Percentiles rank a stretch among this genome's conserved stretches.
Evolutionary conservation across 2,797 vertebrate species (phyloP).

Genomic region (Acanthurus tractus): DNA sequence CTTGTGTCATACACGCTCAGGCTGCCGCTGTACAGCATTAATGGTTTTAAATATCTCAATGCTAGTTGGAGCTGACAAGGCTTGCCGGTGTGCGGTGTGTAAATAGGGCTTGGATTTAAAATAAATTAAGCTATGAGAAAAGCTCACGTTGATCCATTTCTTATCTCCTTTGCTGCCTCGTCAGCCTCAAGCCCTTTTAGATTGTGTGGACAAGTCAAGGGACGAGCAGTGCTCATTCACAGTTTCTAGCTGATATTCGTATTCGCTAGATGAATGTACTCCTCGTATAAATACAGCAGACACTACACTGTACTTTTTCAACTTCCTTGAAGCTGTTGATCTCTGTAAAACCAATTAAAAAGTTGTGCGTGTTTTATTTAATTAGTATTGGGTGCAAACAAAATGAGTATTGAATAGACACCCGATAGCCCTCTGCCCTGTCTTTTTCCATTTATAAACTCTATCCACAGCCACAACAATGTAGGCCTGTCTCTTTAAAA

Average conservation of each 20-base stretch:
- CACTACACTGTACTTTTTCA: constrained; percentile 26
- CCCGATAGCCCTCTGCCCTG: constrained; percentile 65
- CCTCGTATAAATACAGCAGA: constrained; percentile 27
- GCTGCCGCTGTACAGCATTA: constrained; percentile 69
- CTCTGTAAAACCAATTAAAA: constrained; percentile 76
- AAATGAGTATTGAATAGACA: constrained; percentile 82
- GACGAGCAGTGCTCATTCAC: constrained; percentile 58
- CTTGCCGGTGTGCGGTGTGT: constrained; percentile 77
- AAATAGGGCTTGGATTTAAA: constrained; percentile 85
- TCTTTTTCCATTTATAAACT: constrained; percentile 74
- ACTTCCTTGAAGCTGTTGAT: constrained; percentile 64
- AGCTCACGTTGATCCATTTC: constrained; percentile 85
- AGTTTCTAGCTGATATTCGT: constrained; percentile 36
- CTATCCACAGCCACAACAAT: constrained; percentile 59
- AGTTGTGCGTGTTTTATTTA: constrained; percentile 81
- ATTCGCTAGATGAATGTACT: constrained; percentile 37
- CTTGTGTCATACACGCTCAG: constrained; percentile 66
- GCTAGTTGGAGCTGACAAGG: constrained; percentile 76
- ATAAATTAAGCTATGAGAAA: constrained; percentile 85
- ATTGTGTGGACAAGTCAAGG: constrained; percentile 65
- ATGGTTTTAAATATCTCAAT: constrained; percentile 78
- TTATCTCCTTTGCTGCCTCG: constrained; percentile 83
- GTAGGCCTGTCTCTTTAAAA: constrained; percentile 79
- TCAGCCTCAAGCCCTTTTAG: constrained; percentile 78
- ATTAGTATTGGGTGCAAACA: constrained; percentile 84